These are phyloP conservation scores for Enteromius fasciolatus DNA, from an alignment of 2,797 vertebrate species.

Conservation along the genomic window DNA sequence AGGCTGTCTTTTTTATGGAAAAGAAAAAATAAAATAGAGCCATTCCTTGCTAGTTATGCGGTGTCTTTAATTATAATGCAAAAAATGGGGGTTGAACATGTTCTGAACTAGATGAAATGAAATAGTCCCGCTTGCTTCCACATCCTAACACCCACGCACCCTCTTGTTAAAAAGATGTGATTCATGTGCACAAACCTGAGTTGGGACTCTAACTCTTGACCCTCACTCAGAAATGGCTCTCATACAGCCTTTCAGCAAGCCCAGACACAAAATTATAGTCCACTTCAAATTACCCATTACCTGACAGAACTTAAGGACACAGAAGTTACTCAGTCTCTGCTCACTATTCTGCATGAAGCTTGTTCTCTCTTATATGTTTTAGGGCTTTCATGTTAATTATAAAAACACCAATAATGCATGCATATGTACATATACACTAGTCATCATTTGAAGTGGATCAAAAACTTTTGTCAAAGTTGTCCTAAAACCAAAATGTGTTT, in stretches of 20 bases:
- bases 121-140: neutral
- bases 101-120: slow-evolving; percentile 14
- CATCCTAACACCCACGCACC: slow-evolving; percentile 20
- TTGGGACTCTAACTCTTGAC: slow-evolving; percentile 39
- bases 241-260: slow-evolving; percentile 19
- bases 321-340: slow-evolving; percentile 1
- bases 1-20: slow-evolving; percentile 2
- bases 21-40: neutral
- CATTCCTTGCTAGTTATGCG: neutral
- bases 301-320: slow-evolving; percentile 24
- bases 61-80: slow-evolving; percentile 24
- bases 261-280: slow-evolving; percentile 44
- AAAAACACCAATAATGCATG: neutral
- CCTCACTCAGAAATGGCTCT: slow-evolving; percentile 22
- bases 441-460: no score
- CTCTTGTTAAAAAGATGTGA: slow-evolving; percentile 34
- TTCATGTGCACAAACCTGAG: slow-evolving; percentile 16
- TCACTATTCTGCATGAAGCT: slow-evolving; percentile 1
- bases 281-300: slow-evolving; percentile 30
- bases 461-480: no score
- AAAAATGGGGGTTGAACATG: slow-evolving; percentile 7
- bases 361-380: neutral
- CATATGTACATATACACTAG: neutral
- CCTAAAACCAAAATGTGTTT: no score
- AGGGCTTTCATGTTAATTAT: neutral